phyloP scores from a whole-genome alignment of 2,113 vertebrate genomes.

The Mormyrus lacerda region DNA sequence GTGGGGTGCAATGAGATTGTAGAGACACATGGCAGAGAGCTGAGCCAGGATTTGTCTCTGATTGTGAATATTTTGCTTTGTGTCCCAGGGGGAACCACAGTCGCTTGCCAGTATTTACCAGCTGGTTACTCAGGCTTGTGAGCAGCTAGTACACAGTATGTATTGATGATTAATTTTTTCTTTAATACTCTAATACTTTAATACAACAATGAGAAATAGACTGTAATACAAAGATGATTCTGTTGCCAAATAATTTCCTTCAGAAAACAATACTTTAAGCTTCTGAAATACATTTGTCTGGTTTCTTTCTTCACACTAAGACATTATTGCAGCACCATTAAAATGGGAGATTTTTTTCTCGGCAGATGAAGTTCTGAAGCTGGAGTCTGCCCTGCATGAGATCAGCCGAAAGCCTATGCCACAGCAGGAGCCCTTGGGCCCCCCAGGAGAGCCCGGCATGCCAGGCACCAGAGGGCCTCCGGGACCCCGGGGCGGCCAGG shows the following conservation, averaged over 20 bases:
- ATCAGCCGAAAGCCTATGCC: conserved; percentile 72
- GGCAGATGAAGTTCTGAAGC: conserved; percentile 76
- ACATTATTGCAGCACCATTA: no score
- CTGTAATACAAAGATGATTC: neutral
- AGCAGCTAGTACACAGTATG: conserved; percentile 82
- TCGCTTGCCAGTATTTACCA: conserved; percentile 81
- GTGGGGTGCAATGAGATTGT: neutral
- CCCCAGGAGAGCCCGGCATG: conserved; percentile 69
- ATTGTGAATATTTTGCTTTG: conserved; percentile 14
- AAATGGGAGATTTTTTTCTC: conserved; percentile 24
- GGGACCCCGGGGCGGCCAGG: conserved; percentile 59
- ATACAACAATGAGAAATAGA: neutral
- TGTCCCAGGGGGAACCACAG: conserved; percentile 78
- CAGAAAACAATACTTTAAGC: neutral
- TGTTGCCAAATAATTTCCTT: neutral
- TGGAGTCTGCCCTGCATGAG: conserved; percentile 72
- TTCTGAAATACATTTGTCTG: neutral
- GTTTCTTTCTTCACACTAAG: neutral
- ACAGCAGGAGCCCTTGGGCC: conserved; percentile 63
- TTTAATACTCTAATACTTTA: neutral
- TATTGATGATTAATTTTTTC: conserved; percentile 15
- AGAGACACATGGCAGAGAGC: neutral
- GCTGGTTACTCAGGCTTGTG: conserved; percentile 83
- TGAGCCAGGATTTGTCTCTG: neutral
- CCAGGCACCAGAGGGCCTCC: conserved; percentile 60